A percentile compares a stretch with the other conserved stretches of the same genome.
These are phyloP conservation scores for Margaritifera margaritifera DNA, from an alignment of 2,888 invertebrate genomes.

Conservation along the genomic window DNA sequence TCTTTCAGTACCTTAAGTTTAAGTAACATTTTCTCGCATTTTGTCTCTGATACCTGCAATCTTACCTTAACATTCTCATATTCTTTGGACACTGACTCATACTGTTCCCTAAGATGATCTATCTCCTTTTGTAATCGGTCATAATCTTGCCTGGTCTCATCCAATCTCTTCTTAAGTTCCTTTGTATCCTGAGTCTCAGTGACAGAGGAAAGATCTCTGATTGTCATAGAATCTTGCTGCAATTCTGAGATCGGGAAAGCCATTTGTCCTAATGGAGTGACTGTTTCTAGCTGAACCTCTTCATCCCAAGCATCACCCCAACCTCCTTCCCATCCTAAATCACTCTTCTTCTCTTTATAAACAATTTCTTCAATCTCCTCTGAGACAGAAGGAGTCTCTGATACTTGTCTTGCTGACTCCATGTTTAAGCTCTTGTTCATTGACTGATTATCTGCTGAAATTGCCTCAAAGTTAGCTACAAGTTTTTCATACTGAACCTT, in stretches of 20 bases:
- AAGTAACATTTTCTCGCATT: slow-evolving; percentile 77
- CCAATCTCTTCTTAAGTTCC: slow-evolving; percentile 1
- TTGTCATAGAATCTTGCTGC: no score
- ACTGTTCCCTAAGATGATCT: not conserved
- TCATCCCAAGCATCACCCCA: slow-evolving; percentile 6
- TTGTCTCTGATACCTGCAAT: slow-evolving; percentile 17
- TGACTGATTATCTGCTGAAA: no score
- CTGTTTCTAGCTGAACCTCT: not conserved
- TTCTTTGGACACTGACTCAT: slow-evolving; percentile 6
- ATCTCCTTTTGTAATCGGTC: slow-evolving; percentile 6
- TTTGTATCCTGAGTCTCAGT: slow-evolving; percentile 3
- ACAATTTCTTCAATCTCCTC: no score
- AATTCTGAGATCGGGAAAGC: no score
- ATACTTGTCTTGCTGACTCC: no score
- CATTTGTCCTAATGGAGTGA: not conserved
- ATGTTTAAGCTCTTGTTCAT: no score
- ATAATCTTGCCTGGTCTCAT: slow-evolving; percentile 4
- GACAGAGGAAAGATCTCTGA: slow-evolving; percentile 1
- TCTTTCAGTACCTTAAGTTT: slow-evolving; percentile 88
- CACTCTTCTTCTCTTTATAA: no score
- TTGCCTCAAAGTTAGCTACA: no score
- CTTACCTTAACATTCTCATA: slow-evolving; percentile 10
- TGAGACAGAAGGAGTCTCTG: no score
- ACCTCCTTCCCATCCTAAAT: not conserved
- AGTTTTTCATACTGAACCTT: no score